Conservation (phyloP, 2,888 invertebrate genomes). For the Marronus borbonicus region DNA sequence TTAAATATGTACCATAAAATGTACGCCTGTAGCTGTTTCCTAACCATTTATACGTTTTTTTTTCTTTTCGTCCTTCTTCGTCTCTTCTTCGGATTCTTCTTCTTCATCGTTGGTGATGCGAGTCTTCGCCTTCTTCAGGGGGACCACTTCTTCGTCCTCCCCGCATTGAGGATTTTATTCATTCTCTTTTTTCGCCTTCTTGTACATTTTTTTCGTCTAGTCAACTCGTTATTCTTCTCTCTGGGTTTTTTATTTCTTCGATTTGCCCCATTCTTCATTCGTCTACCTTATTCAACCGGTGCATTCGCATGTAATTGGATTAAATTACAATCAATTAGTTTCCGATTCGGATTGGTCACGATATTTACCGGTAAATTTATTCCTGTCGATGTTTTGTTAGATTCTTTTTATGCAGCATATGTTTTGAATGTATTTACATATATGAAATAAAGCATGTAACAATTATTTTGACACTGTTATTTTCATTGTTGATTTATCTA, state of each 20-base stretch:
- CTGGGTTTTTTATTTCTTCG: constrained; percentile 25
- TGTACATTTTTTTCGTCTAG: constrained; percentile 22
- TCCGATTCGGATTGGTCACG: constrained; percentile 44
- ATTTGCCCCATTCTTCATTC: constrained; percentile 2
- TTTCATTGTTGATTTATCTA: too few species aligned
- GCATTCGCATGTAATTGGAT: constrained; percentile 44
- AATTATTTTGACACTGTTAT: too few species aligned
- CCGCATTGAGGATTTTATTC: neutral
- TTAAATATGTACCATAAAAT: constrained; percentile 58
- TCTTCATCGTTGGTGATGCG: neutral
- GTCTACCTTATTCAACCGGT: constrained; percentile 27
- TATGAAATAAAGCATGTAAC: too few species aligned
- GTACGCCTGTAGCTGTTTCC: constrained; percentile 45
- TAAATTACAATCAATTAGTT: constrained; percentile 47
- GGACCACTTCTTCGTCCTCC: constrained; percentile 6
- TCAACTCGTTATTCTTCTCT: constrained; percentile 34
- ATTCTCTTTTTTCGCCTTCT: neutral
- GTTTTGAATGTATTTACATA: too few species aligned
- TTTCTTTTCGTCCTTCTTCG: constrained; percentile 17
- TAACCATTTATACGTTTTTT: constrained; percentile 43
- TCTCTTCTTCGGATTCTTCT: constrained; percentile 17
- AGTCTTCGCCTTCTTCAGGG: constrained; percentile 4
- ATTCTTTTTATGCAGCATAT: too few species aligned
- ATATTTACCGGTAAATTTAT: constrained; percentile 44
- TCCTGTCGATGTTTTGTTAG: neutral